A percentile compares a stretch with the other conserved stretches of the same genome.
phyloP scores from a whole-genome alignment of 2,797 vertebrate species.

The Muscicapa striata region DNA sequence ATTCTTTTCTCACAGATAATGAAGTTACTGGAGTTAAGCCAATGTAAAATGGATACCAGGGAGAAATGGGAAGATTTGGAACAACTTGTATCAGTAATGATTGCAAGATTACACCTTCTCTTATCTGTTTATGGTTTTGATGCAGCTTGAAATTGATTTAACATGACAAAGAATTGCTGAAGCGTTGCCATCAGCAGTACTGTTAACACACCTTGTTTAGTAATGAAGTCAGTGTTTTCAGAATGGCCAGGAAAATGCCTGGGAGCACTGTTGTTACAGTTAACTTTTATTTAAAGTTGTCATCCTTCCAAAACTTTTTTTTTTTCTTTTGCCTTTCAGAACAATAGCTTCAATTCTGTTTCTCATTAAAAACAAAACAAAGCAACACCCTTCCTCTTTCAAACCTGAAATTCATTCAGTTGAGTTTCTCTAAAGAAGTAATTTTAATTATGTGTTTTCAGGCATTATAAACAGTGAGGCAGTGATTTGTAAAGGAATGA shows the following conservation, averaged over 20 bases:
- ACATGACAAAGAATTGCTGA: conserved; percentile 7
- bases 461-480: conserved; percentile 30
- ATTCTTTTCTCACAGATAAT: not conserved
- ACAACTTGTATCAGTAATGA: not conserved
- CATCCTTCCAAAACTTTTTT: conserved; percentile 29
- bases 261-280: conserved; percentile 56
- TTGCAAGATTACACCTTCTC: conserved; percentile 41
- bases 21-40: conserved; percentile 39
- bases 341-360: conserved; percentile 58
- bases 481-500: conserved; percentile 30
- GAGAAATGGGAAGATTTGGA: not conserved
- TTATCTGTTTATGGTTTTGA: conserved; percentile 46
- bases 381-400: conserved; percentile 66
- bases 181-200: conserved; percentile 7
- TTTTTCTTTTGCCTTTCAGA: not conserved
- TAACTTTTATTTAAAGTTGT: conserved; percentile 64
- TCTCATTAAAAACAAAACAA: conserved; percentile 58
- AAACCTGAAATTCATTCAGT: conserved; percentile 60
- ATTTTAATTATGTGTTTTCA: conserved; percentile 47
- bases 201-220: conserved; percentile 59
- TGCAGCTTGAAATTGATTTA: conserved; percentile 33
- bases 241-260: conserved; percentile 48
- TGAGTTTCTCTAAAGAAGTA: not conserved
- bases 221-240: conserved; percentile 55
- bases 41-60: not conserved